phyloP scores from a whole-genome alignment of 2,797 vertebrate species.

The Staurois parvus region DNA sequence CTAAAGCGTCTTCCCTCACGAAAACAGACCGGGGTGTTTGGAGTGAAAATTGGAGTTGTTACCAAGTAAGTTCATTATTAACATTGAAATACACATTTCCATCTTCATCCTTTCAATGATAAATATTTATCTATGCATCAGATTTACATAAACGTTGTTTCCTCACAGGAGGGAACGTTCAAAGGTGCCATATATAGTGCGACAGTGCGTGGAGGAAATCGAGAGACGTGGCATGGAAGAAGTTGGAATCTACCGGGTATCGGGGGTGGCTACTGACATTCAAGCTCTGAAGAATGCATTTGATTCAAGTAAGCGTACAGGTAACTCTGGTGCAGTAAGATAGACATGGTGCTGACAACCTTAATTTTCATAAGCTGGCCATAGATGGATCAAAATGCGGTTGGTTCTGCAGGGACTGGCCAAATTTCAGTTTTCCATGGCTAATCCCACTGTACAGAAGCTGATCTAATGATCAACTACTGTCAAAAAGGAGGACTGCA shows the following conservation, averaged over 20 bases:
- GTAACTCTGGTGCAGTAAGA: background rate
- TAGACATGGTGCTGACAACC: no score
- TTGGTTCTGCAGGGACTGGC: no score
- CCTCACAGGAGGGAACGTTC: constrained; percentile 86
- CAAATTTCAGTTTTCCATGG: no score
- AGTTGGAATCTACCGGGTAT: constrained; percentile 94
- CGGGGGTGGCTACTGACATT: constrained; percentile 93
- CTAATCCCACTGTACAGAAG: no score
- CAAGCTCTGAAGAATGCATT: constrained; percentile 91
- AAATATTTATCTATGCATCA: background rate
- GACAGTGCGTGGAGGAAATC: constrained; percentile 94
- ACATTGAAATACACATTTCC: background rate
- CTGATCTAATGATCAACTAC: no score
- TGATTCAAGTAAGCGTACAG: constrained; percentile 86
- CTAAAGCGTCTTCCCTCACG: constrained; percentile 92
- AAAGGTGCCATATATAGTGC: constrained; percentile 93
- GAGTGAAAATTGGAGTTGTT: constrained; percentile 90
- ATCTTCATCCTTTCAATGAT: background rate
- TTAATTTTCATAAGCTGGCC: no score
- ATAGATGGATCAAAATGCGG: no score
- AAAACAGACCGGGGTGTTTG: constrained; percentile 93
- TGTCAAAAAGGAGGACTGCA: no score
- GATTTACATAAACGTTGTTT: background rate
- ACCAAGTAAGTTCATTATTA: constrained; percentile 85
- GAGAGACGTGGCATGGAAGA: constrained; percentile 93